Evolutionary conservation across 2,888 invertebrate species (phyloP).

Genomic region (Machimus rusticus): DNA sequence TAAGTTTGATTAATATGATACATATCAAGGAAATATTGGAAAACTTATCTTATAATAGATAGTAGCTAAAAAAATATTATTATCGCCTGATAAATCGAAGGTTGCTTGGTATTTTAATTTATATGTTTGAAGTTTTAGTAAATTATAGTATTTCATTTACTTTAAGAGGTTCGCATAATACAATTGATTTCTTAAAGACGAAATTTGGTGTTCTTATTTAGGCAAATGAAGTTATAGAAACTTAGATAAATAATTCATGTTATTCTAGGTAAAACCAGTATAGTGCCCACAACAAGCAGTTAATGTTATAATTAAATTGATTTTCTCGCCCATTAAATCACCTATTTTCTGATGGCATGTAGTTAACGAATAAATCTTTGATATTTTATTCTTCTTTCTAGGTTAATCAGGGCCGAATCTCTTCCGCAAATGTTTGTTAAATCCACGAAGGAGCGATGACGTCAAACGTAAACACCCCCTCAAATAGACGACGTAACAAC

Average conservation of each 20-base stretch:
- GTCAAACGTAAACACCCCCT: conserved; percentile 17
- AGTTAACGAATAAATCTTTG: neutral
- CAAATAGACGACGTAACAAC: conserved; percentile 51
- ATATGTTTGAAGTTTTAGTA: too few relatives aligned
- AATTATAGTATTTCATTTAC: too few relatives aligned
- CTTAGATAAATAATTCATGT: neutral
- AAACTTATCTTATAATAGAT: too few relatives aligned
- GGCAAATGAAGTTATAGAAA: neutral
- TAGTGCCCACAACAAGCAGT: neutral
- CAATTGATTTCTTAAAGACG: neutral
- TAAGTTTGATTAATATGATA: too few relatives aligned
- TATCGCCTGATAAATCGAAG: too few relatives aligned
- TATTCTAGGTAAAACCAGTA: neutral
- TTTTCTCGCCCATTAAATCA: neutral
- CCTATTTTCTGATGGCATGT: neutral
- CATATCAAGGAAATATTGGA: too few relatives aligned
- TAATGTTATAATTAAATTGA: neutral
- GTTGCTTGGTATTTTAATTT: too few relatives aligned
- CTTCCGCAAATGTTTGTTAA: neutral
- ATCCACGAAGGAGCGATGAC: neutral
- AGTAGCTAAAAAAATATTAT: too few relatives aligned
- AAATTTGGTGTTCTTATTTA: neutral
- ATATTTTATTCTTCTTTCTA: conserved; percentile 15
- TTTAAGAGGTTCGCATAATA: neutral
- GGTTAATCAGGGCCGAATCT: neutral